Percentiles rank a stretch among this genome's conserved stretches.
These are phyloP conservation scores for Anas platyrhynchos DNA, from an alignment of 2,113 vertebrate genomes.

Conservation along the genomic window DNA sequence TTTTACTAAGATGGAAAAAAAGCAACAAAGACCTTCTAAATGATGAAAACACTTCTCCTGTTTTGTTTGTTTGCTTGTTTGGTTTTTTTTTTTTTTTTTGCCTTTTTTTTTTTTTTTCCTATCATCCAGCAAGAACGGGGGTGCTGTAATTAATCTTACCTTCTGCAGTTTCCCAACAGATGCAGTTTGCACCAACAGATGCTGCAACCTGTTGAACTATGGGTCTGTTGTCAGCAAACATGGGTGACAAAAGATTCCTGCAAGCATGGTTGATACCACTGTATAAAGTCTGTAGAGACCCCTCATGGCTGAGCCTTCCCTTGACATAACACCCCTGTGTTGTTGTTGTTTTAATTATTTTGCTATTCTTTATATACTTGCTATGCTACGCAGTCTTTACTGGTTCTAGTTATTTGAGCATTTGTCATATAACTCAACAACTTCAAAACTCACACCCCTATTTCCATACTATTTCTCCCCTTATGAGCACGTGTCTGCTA, in stretches of 20 bases:
- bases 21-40: conserved; percentile 78
- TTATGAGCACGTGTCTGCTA: background rate
- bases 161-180: background rate
- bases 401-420: background rate
- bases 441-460: background rate
- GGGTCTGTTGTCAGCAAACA: background rate
- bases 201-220: background rate
- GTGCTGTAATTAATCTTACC: background rate
- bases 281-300: background rate
- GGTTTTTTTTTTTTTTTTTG: background rate
- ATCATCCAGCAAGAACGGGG: background rate
- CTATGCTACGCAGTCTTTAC: background rate
- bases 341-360: background rate
- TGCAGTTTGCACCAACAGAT: background rate
- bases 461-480: background rate
- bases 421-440: background rate
- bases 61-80: background rate
- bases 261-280: background rate
- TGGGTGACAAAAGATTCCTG: background rate
- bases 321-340: background rate
- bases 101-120: background rate
- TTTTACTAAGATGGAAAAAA: conserved; percentile 69
- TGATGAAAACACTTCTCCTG: conserved; percentile 51
- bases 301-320: background rate
- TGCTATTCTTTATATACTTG: background rate